Evolutionary conservation across 1,140 invertebrate genomes (phyloP).

Genomic region (Lepidurus arcticus): DNA sequence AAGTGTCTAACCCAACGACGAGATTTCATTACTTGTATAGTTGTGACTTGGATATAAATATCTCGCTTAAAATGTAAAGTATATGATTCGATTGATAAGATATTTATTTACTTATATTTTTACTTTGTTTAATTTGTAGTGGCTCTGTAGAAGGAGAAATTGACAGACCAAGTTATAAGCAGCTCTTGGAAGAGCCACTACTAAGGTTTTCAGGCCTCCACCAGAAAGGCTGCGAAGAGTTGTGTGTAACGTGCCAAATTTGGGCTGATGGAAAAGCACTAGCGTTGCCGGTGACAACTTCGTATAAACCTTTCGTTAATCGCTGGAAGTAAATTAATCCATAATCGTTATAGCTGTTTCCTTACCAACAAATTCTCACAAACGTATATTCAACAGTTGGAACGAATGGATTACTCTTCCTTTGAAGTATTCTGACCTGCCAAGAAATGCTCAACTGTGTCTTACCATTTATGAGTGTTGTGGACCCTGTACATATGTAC

Average conservation of each 20-base stretch:
- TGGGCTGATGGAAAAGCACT: slow-evolving; percentile 75
- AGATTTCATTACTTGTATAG: slow-evolving; percentile 66
- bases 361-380: slow-evolving; percentile 32
- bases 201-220: slow-evolving; percentile 85
- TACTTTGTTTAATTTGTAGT: slow-evolving; percentile 49
- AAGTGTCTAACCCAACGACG: slow-evolving; percentile 7
- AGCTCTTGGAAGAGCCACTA: slow-evolving; percentile 78
- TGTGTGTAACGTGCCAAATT: slow-evolving; percentile 82
- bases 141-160: slow-evolving; percentile 90
- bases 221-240: slow-evolving; percentile 68
- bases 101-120: slow-evolving; percentile 28
- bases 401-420: slow-evolving; percentile 96
- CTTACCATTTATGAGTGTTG: slow-evolving; percentile 90
- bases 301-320: slow-evolving; percentile 87
- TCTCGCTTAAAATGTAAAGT: slow-evolving; percentile 90
- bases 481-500: slow-evolving; percentile 69
- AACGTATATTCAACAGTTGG: slow-evolving; percentile 60
- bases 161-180: slow-evolving; percentile 77
- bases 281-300: slow-evolving; percentile 79
- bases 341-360: slow-evolving; percentile 31
- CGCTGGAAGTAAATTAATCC: slow-evolving; percentile 75
- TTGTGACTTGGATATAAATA: slow-evolving; percentile 74
- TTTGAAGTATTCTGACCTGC: slow-evolving; percentile 84
- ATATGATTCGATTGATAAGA: slow-evolving; percentile 5
- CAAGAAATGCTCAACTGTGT: slow-evolving; percentile 78